Evolutionary conservation across 2,797 vertebrate genomes (phyloP), one percentile per base, ranked within the genome.

Genomic region (Melanotaenia maccullochi): DNA sequence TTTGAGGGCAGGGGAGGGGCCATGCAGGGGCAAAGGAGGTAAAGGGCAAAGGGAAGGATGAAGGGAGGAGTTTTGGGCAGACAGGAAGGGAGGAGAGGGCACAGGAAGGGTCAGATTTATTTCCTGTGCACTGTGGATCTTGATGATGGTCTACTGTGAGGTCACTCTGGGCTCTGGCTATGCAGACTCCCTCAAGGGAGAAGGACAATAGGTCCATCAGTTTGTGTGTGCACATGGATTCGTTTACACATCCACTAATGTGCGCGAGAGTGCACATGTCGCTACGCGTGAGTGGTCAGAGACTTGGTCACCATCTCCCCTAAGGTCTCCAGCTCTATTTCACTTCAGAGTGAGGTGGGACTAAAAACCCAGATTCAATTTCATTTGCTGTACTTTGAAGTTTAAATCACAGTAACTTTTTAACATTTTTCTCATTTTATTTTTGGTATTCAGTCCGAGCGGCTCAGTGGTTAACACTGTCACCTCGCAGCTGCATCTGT

Each of bases 31-130:
- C 57, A 71, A 71, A 59, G 30, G 69, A 80, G 84, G 78, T 86
- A 83, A 90, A 88, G 84, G 85, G 73, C 81, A 78, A 44, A 60
- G 3, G 30, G 60, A 63, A 61, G 73, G 83, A 74, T 66, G 71
- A 68, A 74, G 82, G 85, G 83, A 81, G 80, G 84, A 68, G 88
- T 51, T 1, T 65, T 56, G 74, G 72, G 65, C 16, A 76, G 58
- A 71, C 65, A 66, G 18, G 54, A 71, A 79, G 59, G 82, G 85
- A 83, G 82, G 79, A 81, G 77, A 90, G 89, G 88, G 68, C 87
- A 87, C 51, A 18, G 18, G 68, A 76, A 68, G 76, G 90, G 91
- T 92, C 90, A 89, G 83, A 75, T 89, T 84, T 90, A 92, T 93
- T 91, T 92, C 91, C 89, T 90, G 84, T 67, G 64, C 52, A n/a